Base-by-base conservation (phyloP, 2,797 vertebrate genomes). In the Stomatorhinus walkeri region DNA sequence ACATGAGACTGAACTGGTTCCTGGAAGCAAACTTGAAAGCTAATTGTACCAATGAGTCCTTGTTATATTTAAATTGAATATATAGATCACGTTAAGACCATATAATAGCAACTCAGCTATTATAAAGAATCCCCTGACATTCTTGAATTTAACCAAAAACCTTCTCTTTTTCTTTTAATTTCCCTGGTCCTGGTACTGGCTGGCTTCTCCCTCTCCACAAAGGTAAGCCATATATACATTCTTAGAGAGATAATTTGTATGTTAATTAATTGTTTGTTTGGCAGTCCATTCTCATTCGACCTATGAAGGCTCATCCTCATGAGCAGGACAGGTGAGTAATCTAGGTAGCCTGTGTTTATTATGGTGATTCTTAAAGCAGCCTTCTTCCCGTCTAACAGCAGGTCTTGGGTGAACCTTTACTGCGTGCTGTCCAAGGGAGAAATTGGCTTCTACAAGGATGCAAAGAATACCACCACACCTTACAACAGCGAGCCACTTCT, bases 341-440 rank as follows among this genome's bases (percentile, higher is more conserved):
- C 93, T 94, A 92, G 93, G 92, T 93, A 87, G 12, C 4, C 12
- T 19, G 88, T 72, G 59, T 56, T 49, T 43, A 28, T 49, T 7
- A 88, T 1, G 32, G 85, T 59, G 40, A 84, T 85, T 36, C 90
- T 91, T 85, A 90, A 51, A 76, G 84, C 4, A n/a, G 1, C 4
- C 51, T 48, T 87, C 46, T 87, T 28, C 59, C 49, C 48, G 48
- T 89, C 48, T 19, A 14, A 84, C 94, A 95, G 95, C 95, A 99
- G 98, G 94, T 99, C 98, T 1, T 99, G 98, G 98, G 96, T 98
- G 91, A 99, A 97, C 94, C 95, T 99, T 61, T 99, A 98, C 95
- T 99, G 98, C n/a, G 96, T 99, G 90, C 95, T 99, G 91, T 97
- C 94, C 94, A 98, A 98, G 90, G 98, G 98, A 0, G 97, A 98